Conservation (phyloP, 2,113 vertebrate species). For the Menidia beryllina region DNA sequence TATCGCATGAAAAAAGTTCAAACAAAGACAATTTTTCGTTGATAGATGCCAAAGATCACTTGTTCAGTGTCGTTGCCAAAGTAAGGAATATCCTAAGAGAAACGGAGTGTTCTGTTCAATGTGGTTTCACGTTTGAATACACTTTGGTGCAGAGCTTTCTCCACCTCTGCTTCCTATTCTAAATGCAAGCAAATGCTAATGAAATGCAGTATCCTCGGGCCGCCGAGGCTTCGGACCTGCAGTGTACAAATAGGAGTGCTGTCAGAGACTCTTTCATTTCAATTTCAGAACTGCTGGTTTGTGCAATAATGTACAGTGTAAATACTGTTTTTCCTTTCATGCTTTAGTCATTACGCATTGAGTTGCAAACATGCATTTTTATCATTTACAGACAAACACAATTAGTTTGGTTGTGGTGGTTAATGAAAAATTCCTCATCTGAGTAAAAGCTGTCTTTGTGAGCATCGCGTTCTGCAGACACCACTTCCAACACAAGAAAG, state of each 20-base stretch:
- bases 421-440: neutral
- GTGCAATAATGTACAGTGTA: neutral
- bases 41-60: neutral
- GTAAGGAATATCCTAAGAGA: neutral
- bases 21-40: neutral
- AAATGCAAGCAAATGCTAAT: constrained; percentile 70
- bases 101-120: neutral
- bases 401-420: neutral
- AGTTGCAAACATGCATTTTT: neutral
- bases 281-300: constrained; percentile 9
- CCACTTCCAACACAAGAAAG: neutral
- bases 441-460: constrained; percentile 8
- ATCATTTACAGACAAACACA: neutral
- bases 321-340: neutral
- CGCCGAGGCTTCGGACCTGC: constrained; percentile 40
- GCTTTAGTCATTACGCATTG: neutral
- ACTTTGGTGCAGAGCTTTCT: constrained; percentile 20
- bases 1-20: too few relatives aligned
- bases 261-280: constrained; percentile 24
- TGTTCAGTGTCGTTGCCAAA: constrained; percentile 1
- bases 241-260: constrained; percentile 26
- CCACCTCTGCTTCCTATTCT: constrained; percentile 56
- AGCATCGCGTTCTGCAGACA: constrained; percentile 12
- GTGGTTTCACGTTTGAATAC: constrained; percentile 14
- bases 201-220: constrained; percentile 61